Evolutionary conservation across 2,113 vertebrate species (phyloP).

Genomic region (Oophaga pumilio): DNA sequence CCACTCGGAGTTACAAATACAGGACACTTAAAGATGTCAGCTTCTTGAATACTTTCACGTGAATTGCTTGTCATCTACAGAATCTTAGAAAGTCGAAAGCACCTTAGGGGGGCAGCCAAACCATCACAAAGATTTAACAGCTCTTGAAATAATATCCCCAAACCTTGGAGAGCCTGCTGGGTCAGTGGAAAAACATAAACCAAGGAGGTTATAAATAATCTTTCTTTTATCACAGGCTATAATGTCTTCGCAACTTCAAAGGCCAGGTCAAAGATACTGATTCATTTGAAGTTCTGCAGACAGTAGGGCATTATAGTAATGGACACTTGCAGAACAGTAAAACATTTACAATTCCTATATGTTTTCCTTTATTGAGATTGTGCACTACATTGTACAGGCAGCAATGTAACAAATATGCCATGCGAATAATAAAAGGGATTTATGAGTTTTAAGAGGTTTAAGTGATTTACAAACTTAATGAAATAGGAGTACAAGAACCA

Average conservation of each 20-base stretch:
- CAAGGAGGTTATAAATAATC: constrained; percentile 83
- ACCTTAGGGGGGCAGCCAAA: constrained; percentile 77
- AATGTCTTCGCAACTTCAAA: constrained; percentile 82
- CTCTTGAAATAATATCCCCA: constrained; percentile 83
- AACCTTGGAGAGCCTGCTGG: constrained; percentile 79
- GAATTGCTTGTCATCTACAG: constrained; percentile 75
- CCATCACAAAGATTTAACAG: constrained; percentile 83
- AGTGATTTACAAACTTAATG: constrained; percentile 32
- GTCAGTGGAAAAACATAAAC: constrained; percentile 81
- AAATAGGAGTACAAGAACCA: neutral
- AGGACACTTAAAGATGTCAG: constrained; percentile 70
- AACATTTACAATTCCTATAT: constrained; percentile 37
- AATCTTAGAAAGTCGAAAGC: constrained; percentile 72
- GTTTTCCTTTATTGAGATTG: constrained; percentile 43
- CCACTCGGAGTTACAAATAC: constrained; percentile 76
- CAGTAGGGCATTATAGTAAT: constrained; percentile 74
- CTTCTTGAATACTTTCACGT: constrained; percentile 74
- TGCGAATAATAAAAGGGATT: constrained; percentile 12
- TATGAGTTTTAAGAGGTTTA: constrained; percentile 24
- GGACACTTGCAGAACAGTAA: constrained; percentile 56
- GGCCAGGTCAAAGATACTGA: constrained; percentile 69
- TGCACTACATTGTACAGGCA: neutral
- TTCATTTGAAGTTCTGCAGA: constrained; percentile 77
- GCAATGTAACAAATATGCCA: constrained; percentile 15
- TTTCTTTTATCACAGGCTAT: constrained; percentile 79